Base-by-base conservation (phyloP, 2,113 vertebrate genomes). In the Cebidichthys violaceus region DNA sequence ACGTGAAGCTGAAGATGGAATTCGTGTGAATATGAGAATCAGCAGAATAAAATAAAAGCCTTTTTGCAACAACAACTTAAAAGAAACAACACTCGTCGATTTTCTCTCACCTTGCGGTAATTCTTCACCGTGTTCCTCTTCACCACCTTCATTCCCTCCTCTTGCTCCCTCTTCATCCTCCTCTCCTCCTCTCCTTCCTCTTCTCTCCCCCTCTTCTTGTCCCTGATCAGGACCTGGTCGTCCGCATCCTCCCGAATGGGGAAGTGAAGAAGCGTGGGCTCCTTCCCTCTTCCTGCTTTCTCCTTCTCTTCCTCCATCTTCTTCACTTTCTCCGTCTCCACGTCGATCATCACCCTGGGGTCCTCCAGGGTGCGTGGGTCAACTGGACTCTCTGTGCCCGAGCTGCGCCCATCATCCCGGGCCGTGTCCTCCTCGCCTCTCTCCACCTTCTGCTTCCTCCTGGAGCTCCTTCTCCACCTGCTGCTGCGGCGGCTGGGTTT, bases 31-130 rank as follows among this genome's bases (percentile, higher is more conserved):
- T 85, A 31, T 65, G 24, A 55, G 50, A 27, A 6, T 41, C 3
- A 35, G 2, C 54, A 57, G 10, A 57, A 27, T 27, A 55, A 60
- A 74, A 65, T 29, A 17, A 11, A 54, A 10, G 24, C 39, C 31
- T 11, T 71, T 43, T 41, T 11, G 10, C 47, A 60, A 50, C 17
- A 66, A 80, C 10, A 66, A 24, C 39, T 9, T 7, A 15, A 60
- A 0, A 60, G 37, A 61, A 57, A 64, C 18, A 37, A 20, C 3
- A 22, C 0, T 7, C 15, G 5, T 52, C 20, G 15, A 31, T 14
- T 76, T 27, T 47, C 35, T 72, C 94, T 93, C 75, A 96, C 95
- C 95, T 94, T 95, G 52, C 91, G 90, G 77, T 95, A 95, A 69
- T 75, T 92, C 82, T 89, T 94, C 52, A 91, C 27, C 0, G 90